phyloP scores from a whole-genome alignment of 2,888 invertebrate genomes.

The Nymphalis c-album region DNA sequence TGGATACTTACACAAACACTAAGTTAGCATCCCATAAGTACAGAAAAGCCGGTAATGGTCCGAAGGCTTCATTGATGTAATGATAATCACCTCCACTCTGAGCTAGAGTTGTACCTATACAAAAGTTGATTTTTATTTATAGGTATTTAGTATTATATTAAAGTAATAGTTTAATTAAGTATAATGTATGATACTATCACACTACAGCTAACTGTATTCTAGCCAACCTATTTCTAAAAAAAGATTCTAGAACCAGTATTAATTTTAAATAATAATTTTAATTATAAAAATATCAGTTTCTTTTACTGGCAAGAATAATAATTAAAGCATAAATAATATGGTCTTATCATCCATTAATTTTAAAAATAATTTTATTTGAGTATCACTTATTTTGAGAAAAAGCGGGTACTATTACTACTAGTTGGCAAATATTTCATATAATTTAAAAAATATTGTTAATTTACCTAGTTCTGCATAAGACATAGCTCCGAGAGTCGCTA shows the following conservation, averaged over 20 bases:
- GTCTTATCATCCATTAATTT: no score
- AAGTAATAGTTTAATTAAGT: not conserved
- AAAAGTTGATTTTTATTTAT: not conserved
- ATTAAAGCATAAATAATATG: no score
- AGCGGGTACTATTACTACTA: no score
- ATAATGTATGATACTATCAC: no score
- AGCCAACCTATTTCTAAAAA: no score
- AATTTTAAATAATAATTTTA: no score
- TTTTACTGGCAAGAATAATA: no score
- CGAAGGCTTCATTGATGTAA: conserved; percentile 96
- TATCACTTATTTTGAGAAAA: not conserved
- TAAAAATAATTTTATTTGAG: not conserved
- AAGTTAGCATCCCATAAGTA: conserved; percentile 98
- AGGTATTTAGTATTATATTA: not conserved
- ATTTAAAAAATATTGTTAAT: no score
- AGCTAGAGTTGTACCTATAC: conserved; percentile 86
- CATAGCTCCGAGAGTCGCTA: conserved; percentile 96
- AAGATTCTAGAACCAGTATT: no score
- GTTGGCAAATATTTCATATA: no score
- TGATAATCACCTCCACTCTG: conserved; percentile 99
- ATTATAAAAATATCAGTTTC: no score
- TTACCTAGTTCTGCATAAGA: conserved; percentile 97
- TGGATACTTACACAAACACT: conserved; percentile 93
- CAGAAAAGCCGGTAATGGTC: conserved; percentile 94
- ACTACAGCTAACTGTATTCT: no score